Percentiles rank a stretch among this genome's conserved stretches.
These are phyloP conservation scores for Heliconius ethilla DNA, from an alignment of 2,888 invertebrate species.

Conservation along the genomic window DNA sequence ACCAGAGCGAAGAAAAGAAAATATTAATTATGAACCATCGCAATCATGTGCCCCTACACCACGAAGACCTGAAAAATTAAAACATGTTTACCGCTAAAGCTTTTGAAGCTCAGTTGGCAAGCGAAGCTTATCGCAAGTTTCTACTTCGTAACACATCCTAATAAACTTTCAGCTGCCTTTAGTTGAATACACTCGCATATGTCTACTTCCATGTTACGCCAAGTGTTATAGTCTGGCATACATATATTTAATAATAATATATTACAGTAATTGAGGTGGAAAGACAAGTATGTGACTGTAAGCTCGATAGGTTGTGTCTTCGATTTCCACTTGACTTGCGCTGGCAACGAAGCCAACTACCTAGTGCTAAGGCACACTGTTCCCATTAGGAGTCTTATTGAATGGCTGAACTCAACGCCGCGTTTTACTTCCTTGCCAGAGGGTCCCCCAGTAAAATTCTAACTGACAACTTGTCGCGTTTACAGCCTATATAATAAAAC, in stretches of 20 bases:
- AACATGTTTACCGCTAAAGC: constrained; percentile 6
- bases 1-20: too few relatives aligned
- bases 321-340: neutral
- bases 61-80: neutral
- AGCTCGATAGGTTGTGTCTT: neutral
- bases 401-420: too few relatives aligned
- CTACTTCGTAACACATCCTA: constrained; percentile 32
- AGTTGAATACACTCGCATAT: constrained; percentile 26
- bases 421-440: too few relatives aligned
- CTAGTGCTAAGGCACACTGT: too few relatives aligned
- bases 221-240: neutral
- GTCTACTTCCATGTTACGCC: neutral
- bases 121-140: constrained; percentile 36
- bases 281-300: neutral
- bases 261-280: neutral
- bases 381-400: too few relatives aligned
- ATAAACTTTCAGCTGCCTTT: constrained; percentile 29
- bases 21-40: too few relatives aligned
- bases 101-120: constrained; percentile 12
- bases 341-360: too few relatives aligned
- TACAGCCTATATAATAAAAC: too few relatives aligned
- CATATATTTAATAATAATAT: neutral
- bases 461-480: neutral
- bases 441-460: neutral
- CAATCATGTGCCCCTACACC: too few relatives aligned